Evolutionary conservation across 2,888 invertebrate species (phyloP).

Genomic region (Melieria omissa): DNA sequence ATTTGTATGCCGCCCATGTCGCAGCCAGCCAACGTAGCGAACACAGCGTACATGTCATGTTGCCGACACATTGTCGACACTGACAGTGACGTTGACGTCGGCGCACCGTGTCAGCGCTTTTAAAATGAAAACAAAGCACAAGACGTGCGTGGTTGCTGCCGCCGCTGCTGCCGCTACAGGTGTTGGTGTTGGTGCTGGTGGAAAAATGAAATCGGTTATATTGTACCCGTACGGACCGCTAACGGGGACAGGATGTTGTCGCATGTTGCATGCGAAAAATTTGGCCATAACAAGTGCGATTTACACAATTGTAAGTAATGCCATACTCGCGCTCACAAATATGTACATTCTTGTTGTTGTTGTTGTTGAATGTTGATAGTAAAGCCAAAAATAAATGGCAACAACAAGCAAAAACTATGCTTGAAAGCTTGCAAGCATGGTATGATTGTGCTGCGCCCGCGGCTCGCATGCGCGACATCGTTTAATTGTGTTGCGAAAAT

Average conservation of each 20-base stretch:
- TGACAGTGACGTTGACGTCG: neutral
- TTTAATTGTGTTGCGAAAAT: no score
- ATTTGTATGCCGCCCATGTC: no score
- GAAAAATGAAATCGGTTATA: slow-evolving; percentile 69
- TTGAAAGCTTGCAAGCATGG: no score
- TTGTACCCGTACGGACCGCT: slow-evolving; percentile 69
- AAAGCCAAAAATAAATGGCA: no score
- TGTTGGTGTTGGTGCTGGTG: slow-evolving; percentile 51
- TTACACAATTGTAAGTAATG: slow-evolving; percentile 76
- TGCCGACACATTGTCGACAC: neutral
- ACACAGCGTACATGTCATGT: neutral
- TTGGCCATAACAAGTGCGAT: slow-evolving; percentile 79
- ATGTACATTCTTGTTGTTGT: no score
- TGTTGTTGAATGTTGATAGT: no score
- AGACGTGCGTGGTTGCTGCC: slow-evolving; percentile 51
- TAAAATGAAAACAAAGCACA: slow-evolving; percentile 59
- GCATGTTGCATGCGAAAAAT: slow-evolving; percentile 77
- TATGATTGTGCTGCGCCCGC: neutral
- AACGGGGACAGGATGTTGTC: slow-evolving; percentile 70
- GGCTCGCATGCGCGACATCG: neutral
- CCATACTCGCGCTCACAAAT: no score
- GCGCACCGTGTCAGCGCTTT: neutral
- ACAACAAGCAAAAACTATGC: no score
- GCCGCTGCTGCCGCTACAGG: slow-evolving; percentile 50
- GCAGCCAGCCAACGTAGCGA: no score